Conservation (phyloP, 2,797 vertebrate genomes). For the Sitta carolinensis region DNA sequence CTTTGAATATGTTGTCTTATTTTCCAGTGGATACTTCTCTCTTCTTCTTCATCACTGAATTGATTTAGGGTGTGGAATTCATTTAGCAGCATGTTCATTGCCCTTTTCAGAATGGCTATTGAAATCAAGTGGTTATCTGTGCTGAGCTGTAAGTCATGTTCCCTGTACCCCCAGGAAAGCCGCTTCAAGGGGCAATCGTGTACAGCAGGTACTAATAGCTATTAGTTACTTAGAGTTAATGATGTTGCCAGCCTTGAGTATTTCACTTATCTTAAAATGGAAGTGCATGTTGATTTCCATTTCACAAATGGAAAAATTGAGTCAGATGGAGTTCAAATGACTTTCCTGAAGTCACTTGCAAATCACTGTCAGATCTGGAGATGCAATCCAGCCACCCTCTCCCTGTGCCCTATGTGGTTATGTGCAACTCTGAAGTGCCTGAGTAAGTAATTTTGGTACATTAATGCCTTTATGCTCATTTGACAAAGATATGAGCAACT, state of each 20-base stretch:
- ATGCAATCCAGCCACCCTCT: not conserved
- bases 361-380: constrained; percentile 40
- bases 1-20: constrained; percentile 19
- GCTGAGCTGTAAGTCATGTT: constrained; percentile 37
- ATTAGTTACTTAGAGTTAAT: constrained; percentile 51
- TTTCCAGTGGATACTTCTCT: constrained; percentile 20
- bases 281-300: constrained; percentile 51
- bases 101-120: constrained; percentile 3
- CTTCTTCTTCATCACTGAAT: constrained; percentile 21
- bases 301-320: constrained; percentile 63
- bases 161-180: not conserved
- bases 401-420: not conserved
- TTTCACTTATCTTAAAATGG: constrained; percentile 53
- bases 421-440: not conserved
- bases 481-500: not conserved
- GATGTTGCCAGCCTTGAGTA: constrained; percentile 32
- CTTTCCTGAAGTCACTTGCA: constrained; percentile 41
- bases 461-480: not conserved
- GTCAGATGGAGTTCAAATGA: constrained; percentile 43
- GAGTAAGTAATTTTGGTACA: not conserved
- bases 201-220: constrained; percentile 35
- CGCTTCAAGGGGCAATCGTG: not conserved
- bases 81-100: constrained; percentile 6
- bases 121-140: constrained; percentile 48
- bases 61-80: constrained; percentile 35